Conservation (phyloP, 2,113 vertebrate genomes). For the Phaethornis superciliosus region DNA sequence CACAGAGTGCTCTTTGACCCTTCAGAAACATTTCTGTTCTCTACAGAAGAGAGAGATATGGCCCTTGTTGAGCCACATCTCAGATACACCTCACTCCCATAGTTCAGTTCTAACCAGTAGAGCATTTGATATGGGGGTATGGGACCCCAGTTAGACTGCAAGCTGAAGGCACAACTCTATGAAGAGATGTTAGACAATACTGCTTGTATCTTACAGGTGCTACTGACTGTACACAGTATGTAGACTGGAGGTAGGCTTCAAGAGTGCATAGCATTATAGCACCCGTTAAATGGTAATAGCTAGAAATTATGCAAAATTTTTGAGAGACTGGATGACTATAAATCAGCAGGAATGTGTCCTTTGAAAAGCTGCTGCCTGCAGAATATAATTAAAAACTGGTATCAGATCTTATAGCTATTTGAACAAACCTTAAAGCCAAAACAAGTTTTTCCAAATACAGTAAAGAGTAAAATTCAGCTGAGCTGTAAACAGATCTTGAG, state of each 20-base stretch:
- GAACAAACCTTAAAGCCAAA: not conserved
- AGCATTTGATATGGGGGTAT: not conserved
- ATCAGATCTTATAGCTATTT: not conserved
- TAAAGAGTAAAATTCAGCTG: not conserved
- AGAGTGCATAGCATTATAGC: not conserved
- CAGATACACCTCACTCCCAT: not conserved
- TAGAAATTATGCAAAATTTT: not conserved
- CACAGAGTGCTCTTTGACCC: not conserved
- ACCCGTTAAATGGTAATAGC: not conserved
- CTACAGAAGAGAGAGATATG: not conserved
- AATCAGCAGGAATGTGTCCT: not conserved
- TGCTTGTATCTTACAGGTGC: not conserved
- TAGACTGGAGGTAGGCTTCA: not conserved
- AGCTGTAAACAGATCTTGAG: not conserved
- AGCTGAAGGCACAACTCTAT: not conserved
- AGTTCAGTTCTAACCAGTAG: not conserved
- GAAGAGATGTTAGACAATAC: not conserved
- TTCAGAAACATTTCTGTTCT: not conserved
- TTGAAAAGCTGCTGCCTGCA: not conserved
- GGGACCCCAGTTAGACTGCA: rapidly evolving
- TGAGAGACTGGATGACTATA: not conserved
- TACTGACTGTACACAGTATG: not conserved
- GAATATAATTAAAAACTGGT: not conserved
- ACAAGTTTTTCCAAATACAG: not conserved
- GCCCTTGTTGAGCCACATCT: not conserved